Conservation (phyloP, 2,797 vertebrate genomes). For the Alosa sapidissima region DNA sequence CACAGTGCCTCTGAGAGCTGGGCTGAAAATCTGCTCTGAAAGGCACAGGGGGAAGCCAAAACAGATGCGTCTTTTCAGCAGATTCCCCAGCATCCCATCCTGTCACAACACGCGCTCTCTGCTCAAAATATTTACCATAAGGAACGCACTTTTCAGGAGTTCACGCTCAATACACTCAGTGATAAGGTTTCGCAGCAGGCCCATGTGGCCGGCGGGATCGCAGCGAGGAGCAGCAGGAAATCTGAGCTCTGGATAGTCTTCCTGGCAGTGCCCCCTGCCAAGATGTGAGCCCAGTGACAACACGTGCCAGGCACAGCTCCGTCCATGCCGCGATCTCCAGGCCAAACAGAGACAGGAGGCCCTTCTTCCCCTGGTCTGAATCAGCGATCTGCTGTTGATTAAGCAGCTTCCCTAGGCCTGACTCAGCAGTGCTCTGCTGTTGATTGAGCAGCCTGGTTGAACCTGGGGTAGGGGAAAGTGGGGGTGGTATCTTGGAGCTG, state of each 20-base stretch:
- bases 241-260: neutral
- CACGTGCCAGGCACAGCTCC: neutral
- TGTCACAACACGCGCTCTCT: neutral
- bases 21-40: neutral
- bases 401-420: conserved; percentile 7
- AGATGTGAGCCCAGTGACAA: neutral
- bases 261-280: neutral
- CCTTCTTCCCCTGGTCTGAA: neutral
- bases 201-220: neutral
- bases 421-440: conserved; percentile 30
- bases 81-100: neutral
- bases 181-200: neutral
- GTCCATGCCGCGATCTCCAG: neutral
- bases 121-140: conserved; percentile 14
- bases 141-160: neutral
- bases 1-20: neutral
- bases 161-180: neutral
- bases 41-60: neutral
- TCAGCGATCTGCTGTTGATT: neutral
- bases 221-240: neutral
- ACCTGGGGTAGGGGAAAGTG: neutral
- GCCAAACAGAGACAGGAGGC: neutral
- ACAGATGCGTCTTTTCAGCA: neutral
- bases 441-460: conserved; percentile 7
- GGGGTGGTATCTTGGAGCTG: neutral